Evolutionary conservation across 1,140 invertebrate species (phyloP).

Genomic region (Cotesia chilonis): DNA sequence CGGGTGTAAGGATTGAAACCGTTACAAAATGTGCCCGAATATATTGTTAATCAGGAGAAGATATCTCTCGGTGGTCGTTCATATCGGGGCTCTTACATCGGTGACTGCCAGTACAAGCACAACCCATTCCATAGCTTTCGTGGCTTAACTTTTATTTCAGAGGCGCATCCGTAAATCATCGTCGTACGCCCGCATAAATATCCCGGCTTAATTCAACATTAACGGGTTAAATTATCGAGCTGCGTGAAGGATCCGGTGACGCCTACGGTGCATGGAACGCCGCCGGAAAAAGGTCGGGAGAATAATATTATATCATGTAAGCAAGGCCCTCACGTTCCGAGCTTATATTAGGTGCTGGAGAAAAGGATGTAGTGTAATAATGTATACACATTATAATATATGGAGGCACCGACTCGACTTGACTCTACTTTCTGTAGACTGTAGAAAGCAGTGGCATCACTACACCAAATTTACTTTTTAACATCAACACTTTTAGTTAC

Average conservation of each 20-base stretch:
- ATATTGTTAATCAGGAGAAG: constrained; percentile 17
- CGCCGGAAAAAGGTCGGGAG: background rate
- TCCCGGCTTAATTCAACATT: constrained; percentile 52
- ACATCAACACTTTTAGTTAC: too few relatives aligned
- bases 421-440: too few relatives aligned
- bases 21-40: constrained; percentile 18
- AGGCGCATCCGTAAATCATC: constrained; percentile 46
- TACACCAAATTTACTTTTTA: too few relatives aligned
- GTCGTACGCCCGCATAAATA: constrained; percentile 48
- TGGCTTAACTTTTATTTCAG: too few relatives aligned
- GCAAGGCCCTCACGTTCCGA: too few relatives aligned
- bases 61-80: constrained; percentile 21
- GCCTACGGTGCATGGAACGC: constrained; percentile 40
- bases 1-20: background rate
- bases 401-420: too few relatives aligned
- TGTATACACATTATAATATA: too few relatives aligned
- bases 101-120: background rate
- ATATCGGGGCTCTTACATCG: constrained; percentile 1
- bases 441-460: too few relatives aligned
- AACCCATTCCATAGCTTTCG: too few relatives aligned
- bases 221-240: constrained; percentile 52
- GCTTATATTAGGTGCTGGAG: too few relatives aligned
- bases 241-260: constrained; percentile 40
- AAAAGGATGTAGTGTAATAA: too few relatives aligned
- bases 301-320: constrained; percentile 3